Percentiles rank a stretch among this genome's conserved stretches.
These are phyloP conservation scores for Helicolenus hilgendorfi DNA, from an alignment of 2,797 vertebrate species.

Conservation along the genomic window DNA sequence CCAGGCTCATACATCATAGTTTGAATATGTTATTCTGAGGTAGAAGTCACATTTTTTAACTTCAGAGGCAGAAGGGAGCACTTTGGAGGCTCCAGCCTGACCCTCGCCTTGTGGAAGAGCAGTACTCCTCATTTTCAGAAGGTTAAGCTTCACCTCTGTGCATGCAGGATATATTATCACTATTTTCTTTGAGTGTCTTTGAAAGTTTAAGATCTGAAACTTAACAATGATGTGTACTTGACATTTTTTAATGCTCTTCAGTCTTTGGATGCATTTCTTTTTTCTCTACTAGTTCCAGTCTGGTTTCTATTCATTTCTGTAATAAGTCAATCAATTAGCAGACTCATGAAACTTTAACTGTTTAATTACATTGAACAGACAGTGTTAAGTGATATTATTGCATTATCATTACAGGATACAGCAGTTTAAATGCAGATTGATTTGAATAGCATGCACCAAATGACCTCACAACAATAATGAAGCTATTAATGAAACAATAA, in stretches of 20 bases:
- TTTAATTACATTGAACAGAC: background rate
- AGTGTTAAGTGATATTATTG: background rate
- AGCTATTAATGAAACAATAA: background rate
- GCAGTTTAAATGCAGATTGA: background rate
- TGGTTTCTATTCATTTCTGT: background rate
- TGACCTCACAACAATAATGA: background rate
- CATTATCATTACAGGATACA: background rate
- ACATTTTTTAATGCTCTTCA: background rate
- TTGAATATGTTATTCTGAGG: conserved; percentile 73
- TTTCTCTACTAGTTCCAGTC: background rate
- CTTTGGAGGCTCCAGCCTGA: conserved; percentile 24
- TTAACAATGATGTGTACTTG: background rate
- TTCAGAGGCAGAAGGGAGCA: conserved; percentile 37
- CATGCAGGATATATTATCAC: background rate
- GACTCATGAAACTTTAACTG: background rate
- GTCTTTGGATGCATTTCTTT: background rate
- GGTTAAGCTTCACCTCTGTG: background rate
- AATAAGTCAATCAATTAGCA: background rate
- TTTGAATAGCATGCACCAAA: background rate
- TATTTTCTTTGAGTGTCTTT: background rate
- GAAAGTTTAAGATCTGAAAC: background rate
- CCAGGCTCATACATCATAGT: conserved; percentile 76
- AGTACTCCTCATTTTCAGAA: conserved; percentile 11
- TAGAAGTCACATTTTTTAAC: conserved; percentile 52
- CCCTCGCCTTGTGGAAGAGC: conserved; percentile 5